A percentile compares a stretch with the other conserved stretches of the same genome.
phyloP scores from a whole-genome alignment of 1,140 invertebrate species.

The Maconellicoccus hirsutus region DNA sequence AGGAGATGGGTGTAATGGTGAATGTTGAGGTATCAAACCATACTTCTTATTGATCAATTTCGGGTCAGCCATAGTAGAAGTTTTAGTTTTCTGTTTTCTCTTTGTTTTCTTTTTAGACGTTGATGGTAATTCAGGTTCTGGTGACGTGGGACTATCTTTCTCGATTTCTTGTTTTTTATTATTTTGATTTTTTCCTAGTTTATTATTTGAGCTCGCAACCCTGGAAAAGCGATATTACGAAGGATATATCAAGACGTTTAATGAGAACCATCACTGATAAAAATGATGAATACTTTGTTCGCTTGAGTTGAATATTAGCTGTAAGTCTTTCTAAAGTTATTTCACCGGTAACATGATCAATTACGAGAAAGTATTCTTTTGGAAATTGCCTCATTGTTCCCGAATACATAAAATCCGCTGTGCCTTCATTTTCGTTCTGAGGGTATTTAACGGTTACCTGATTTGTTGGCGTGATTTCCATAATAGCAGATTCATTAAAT shows the following conservation, averaged over 20 bases:
- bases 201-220: not conserved
- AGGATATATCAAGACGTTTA: not conserved
- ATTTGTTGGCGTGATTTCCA: constrained; percentile 12
- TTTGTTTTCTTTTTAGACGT: constrained; percentile 6
- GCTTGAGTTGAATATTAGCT: constrained; percentile 15
- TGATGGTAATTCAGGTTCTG: not conserved
- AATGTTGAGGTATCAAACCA: not conserved
- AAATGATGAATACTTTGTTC: constrained; percentile 11
- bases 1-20: not conserved
- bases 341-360: constrained; percentile 18
- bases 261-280: not conserved
- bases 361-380: constrained; percentile 1
- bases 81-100: constrained; percentile 1
- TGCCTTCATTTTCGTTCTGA: not conserved
- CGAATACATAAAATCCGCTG: constrained; percentile 6
- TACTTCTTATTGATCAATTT: constrained; percentile 12
- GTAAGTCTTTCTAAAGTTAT: constrained; percentile 2
- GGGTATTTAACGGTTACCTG: constrained; percentile 10
- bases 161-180: constrained; percentile 6
- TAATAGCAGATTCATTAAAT: not conserved
- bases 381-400: constrained; percentile 11
- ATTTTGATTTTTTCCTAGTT: constrained; percentile 15
- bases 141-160: not conserved
- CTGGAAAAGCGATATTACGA: not conserved
- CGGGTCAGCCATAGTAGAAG: not conserved